Evolutionary conservation across 2,888 invertebrate genomes (phyloP).

Genomic region (Sphaerophoria taeniata): DNA sequence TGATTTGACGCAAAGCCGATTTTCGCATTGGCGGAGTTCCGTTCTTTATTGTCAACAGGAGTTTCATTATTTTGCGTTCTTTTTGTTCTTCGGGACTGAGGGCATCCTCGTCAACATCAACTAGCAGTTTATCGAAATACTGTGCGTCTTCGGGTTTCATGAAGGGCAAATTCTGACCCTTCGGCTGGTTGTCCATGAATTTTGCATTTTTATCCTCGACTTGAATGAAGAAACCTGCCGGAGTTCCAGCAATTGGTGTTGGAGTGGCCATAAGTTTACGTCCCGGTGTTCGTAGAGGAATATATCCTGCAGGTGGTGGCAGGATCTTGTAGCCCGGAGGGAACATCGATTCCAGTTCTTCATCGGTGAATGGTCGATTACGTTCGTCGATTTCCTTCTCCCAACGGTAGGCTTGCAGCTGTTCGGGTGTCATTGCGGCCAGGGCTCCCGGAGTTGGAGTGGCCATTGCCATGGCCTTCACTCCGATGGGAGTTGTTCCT

Average conservation of each 20-base stretch:
- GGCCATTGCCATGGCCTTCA: constrained; percentile 99
- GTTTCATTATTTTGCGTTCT: constrained; percentile 99
- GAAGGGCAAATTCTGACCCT: constrained; percentile 96
- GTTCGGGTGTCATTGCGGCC: constrained; percentile 99
- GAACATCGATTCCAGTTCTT: constrained; percentile 98
- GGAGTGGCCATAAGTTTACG: constrained; percentile 99
- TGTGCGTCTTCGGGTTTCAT: constrained; percentile 99
- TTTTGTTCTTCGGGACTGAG: constrained; percentile 98
- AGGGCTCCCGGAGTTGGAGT: constrained; percentile 98
- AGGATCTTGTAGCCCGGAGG: constrained; percentile 99
- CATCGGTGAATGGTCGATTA: constrained; percentile 97
- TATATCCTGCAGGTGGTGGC: constrained; percentile 97
- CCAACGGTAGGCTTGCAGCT: constrained; percentile 98
- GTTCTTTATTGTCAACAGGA: constrained; percentile 98
- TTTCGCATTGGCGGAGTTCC: constrained; percentile 99
- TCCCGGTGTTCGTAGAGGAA: constrained; percentile 98
- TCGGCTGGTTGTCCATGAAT: constrained; percentile 97
- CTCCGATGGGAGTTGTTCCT: constrained; percentile 93
- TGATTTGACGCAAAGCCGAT: constrained; percentile 97
- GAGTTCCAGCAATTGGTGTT: constrained; percentile 96
- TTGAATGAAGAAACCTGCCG: constrained; percentile 97
- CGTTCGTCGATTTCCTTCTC: constrained; percentile 99
- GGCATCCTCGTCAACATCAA: constrained; percentile 98
- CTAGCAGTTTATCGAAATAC: constrained; percentile 98
- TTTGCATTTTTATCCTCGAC: constrained; percentile 94